These are phyloP conservation scores for Chrysopilus asiliformis DNA, from an alignment of 2,888 invertebrate genomes.

Conservation along the genomic window DNA sequence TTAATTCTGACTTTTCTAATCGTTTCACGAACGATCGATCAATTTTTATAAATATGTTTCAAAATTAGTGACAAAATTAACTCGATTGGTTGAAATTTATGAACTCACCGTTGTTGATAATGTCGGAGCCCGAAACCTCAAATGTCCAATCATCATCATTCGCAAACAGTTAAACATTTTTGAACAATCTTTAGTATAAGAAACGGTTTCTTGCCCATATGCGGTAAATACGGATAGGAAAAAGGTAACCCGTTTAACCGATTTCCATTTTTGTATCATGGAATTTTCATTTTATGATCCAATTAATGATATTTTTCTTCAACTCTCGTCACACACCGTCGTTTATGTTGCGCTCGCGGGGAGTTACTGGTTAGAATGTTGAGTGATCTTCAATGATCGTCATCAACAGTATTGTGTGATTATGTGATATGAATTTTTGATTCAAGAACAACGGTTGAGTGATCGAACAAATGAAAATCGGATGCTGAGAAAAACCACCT, in stretches of 20 bases:
- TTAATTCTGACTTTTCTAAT: background rate
- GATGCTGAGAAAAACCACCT: too few relatives aligned
- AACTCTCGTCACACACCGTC: too few relatives aligned
- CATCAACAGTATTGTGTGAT: background rate
- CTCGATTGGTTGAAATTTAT: background rate
- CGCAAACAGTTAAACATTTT: too few relatives aligned
- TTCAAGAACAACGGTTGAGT: too few relatives aligned
- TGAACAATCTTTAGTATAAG: too few relatives aligned
- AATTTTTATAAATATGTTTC: background rate
- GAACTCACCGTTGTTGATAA: too few relatives aligned
- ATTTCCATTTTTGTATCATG: background rate
- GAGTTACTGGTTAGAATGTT: background rate
- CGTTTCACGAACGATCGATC: background rate
- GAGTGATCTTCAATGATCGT: background rate
- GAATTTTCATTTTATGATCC: constrained; percentile 3
- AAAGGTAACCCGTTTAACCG: background rate
- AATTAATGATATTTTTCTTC: constrained; percentile 2
- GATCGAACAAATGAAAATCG: too few relatives aligned
- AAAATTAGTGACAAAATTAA: background rate
- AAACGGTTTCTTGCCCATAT: too few relatives aligned
- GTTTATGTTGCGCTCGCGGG: background rate
- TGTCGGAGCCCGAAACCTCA: too few relatives aligned
- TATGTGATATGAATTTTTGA: background rate
- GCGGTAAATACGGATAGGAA: too few relatives aligned
- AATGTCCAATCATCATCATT: too few relatives aligned